Evolutionary conservation across 2,888 invertebrate species (phyloP).

Genomic region (Cataglyphis rosenhaueri): DNA sequence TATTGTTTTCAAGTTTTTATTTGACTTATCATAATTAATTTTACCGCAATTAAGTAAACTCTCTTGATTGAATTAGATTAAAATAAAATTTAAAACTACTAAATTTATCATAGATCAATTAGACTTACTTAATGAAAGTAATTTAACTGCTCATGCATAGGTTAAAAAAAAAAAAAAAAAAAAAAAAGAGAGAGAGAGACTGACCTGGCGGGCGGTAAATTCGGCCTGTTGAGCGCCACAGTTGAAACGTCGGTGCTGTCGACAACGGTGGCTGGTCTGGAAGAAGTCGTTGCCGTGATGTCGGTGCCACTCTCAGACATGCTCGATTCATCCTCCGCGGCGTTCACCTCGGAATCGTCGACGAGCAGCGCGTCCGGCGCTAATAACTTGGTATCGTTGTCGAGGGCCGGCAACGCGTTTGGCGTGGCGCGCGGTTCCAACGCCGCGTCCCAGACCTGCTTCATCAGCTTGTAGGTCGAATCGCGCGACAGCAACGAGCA

Average conservation of each 20-base stretch:
- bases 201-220: slow-evolving; percentile 64
- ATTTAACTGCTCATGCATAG: not conserved
- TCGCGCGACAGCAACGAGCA: slow-evolving; percentile 96
- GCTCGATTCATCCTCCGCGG: slow-evolving; percentile 85
- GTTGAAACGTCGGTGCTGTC: slow-evolving; percentile 77
- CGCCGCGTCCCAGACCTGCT: slow-evolving; percentile 92
- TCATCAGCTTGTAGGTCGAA: slow-evolving; percentile 94
- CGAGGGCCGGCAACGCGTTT: slow-evolving; percentile 78
- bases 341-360: slow-evolving; percentile 82
- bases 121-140: not conserved
- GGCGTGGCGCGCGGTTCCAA: slow-evolving; percentile 83
- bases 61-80: not conserved
- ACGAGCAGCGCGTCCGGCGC: slow-evolving; percentile 76
- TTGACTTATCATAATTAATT: slow-evolving; percentile 2
- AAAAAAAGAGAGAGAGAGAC: not conserved
- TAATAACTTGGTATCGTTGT: slow-evolving; percentile 76
- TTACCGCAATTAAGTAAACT: slow-evolving; percentile 17
- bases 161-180: not conserved
- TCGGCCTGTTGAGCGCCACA: slow-evolving; percentile 77
- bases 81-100: not conserved
- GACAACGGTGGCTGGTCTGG: slow-evolving; percentile 81
- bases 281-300: slow-evolving; percentile 74
- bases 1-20: not conserved
- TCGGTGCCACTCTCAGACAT: slow-evolving; percentile 85
- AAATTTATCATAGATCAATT: not conserved